These are phyloP conservation scores for Capitella teleta DNA, from an alignment of 1,140 invertebrate genomes.

Conservation along the genomic window DNA sequence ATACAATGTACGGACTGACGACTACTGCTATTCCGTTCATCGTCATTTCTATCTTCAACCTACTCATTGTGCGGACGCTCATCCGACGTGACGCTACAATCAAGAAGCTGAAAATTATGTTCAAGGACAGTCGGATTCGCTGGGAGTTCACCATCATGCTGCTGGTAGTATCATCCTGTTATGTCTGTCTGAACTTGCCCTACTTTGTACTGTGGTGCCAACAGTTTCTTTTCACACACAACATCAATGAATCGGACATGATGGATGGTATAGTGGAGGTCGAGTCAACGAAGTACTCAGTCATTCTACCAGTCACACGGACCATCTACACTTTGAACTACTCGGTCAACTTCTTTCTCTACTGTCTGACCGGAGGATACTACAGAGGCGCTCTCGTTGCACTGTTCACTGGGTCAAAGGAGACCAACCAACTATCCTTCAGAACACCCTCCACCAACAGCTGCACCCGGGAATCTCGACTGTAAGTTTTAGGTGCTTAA, in stretches of 20 bases:
- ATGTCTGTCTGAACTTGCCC: slow-evolving; percentile 23
- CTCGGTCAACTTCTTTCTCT: slow-evolving; percentile 36
- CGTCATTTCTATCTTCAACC: slow-evolving; percentile 23
- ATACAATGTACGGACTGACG: slow-evolving; percentile 24
- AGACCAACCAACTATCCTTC: no score
- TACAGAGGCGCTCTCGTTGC: slow-evolving; percentile 22
- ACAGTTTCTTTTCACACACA: slow-evolving; percentile 7
- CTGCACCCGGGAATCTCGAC: no score
- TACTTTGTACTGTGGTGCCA: slow-evolving; percentile 23
- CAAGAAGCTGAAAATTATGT: slow-evolving; percentile 10
- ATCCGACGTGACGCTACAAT: slow-evolving; percentile 3
- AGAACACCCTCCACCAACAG: no score
- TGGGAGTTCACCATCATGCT: slow-evolving; percentile 26
- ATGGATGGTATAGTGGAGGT: slow-evolving; percentile 17
- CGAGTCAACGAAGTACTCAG: no score
- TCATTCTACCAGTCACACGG: no score
- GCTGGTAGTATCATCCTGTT: slow-evolving; percentile 22
- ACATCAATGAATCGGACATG: background rate
- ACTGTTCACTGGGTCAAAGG: no score
- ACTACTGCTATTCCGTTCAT: slow-evolving; percentile 28
- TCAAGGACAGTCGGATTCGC: slow-evolving; percentile 17
- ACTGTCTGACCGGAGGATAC: slow-evolving; percentile 28
- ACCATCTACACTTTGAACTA: slow-evolving; percentile 35
- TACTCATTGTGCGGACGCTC: slow-evolving; percentile 22
- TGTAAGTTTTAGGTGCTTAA: no score